Base-by-base conservation (phyloP, 2,113 vertebrate genomes). In the Agapornis roseicollis region DNA sequence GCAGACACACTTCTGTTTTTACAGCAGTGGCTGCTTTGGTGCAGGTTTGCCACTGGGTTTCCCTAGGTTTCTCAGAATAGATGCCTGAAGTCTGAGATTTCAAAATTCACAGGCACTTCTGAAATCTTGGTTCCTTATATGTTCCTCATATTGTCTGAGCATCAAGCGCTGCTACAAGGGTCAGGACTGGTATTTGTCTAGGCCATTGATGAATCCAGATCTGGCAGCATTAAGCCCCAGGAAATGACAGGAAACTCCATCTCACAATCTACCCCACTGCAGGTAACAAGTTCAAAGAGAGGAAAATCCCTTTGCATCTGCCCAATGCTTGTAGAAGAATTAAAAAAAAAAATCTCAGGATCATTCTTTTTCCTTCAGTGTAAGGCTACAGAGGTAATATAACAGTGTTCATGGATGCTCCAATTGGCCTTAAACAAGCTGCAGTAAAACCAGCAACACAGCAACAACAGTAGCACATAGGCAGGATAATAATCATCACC, bases 381-480 rank as follows among this genome's bases (percentile, higher is more conserved):
- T 9, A 66, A 20, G n/a, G 41, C 71, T 86, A 73, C 53, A 41
- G 58, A 91, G 23, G 55, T 61, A 87, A 49, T 24, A 25, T 9
- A 65, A 73, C 3, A 3, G 0, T 5, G 4, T 60, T 33, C 22
- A 52, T 0, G 0, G 78, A 23, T 65, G 77, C 29, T 33, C 46
- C 61, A 28, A 5, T 13, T 27, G 39, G 35, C 23, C 44, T 89
- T 60, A 85, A 72, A 79, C 35, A 87, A 89, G 22, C 64, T 53
- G 37, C 20, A n/a, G n/a, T 46, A 69, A 37, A 89, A 56, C 24
- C 88, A 96, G 63, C 18, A 63, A 46, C 53, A 73, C 22, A 44
- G 44, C 0, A 0, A 27, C n/a, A 50, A 44, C 0, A 3, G 52
- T 25, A 72, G 56, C 33, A 69, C 12, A 22, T 3, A 60, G 33